Conservation (phyloP, 2,888 invertebrate species). For the Griposia aprilina region DNA sequence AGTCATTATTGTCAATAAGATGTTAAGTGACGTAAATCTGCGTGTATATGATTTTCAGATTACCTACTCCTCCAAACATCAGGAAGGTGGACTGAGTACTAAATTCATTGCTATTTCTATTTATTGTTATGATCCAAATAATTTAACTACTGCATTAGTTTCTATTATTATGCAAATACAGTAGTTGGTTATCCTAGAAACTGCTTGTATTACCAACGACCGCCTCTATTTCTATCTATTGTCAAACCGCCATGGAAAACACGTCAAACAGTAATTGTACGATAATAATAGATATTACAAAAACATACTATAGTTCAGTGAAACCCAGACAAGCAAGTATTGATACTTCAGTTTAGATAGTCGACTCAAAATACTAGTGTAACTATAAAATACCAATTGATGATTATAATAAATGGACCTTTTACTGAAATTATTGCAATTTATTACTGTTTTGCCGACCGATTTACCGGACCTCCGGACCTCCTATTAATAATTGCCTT, state of each 20-base stretch:
- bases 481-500: slow-evolving; percentile 76
- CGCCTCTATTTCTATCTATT: slow-evolving; percentile 30
- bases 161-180: slow-evolving; percentile 39
- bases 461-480: slow-evolving; percentile 70
- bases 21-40: not conserved
- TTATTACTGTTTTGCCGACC: slow-evolving; percentile 63
- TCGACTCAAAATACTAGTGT: slow-evolving; percentile 44
- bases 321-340: slow-evolving; percentile 61
- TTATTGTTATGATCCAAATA: slow-evolving; percentile 29
- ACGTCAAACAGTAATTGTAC: slow-evolving; percentile 55
- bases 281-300: slow-evolving; percentile 59
- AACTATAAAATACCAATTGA: slow-evolving; percentile 62
- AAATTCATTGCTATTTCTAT: slow-evolving; percentile 8
- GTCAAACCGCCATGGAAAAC: slow-evolving; percentile 36
- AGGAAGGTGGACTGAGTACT: not conserved
- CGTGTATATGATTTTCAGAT: not conserved
- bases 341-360: slow-evolving; percentile 59
- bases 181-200: slow-evolving; percentile 17
- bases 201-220: slow-evolving; percentile 38
- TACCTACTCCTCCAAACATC: not conserved
- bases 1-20: not conserved
- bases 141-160: slow-evolving; percentile 10
- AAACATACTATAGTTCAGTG: slow-evolving; percentile 61
- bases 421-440: slow-evolving; percentile 69
- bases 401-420: slow-evolving; percentile 66